A percentile compares a stretch with the other conserved stretches of the same genome.
Conservation (phyloP, 2,888 invertebrate genomes). For the Ligdia adustata region DNA sequence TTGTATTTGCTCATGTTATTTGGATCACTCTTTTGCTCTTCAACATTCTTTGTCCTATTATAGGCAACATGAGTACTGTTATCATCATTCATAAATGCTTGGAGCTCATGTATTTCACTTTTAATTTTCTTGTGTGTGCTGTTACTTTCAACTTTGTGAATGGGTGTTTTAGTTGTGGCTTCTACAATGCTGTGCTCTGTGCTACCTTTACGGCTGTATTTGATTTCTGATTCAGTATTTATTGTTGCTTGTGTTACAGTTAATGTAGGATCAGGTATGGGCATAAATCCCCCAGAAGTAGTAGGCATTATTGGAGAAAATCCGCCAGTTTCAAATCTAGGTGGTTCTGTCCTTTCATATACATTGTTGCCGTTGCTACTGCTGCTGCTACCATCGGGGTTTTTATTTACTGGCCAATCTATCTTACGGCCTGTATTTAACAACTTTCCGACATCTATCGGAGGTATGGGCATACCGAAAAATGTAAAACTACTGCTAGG, state of each 20-base stretch:
- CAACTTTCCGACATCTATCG: conserved; percentile 87
- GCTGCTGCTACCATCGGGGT: conserved; percentile 47
- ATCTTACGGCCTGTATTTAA: conserved; percentile 79
- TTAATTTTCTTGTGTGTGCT: conserved; percentile 69
- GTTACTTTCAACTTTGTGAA: conserved; percentile 54
- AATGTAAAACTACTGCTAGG: conserved; percentile 89
- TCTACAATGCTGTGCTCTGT: conserved; percentile 47
- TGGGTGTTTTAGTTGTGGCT: conserved; percentile 53
- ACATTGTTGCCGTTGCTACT: conserved; percentile 46
- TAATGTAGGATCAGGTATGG: conserved; percentile 77
- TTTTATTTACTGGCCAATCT: conserved; percentile 72
- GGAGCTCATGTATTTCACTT: conserved; percentile 74
- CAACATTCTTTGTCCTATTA: conserved; percentile 73
- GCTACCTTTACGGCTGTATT: conserved; percentile 50
- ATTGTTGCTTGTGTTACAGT: conserved; percentile 51
- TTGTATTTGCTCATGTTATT: conserved; percentile 70
- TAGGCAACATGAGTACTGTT: conserved; percentile 72
- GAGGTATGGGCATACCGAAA: conserved; percentile 92
- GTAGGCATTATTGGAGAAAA: conserved; percentile 90
- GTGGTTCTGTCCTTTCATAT: conserved; percentile 73
- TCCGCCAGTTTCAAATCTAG: conserved; percentile 89
- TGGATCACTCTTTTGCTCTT: conserved; percentile 69
- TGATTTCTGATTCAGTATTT: conserved; percentile 43
- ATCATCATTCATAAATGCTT: conserved; percentile 69
- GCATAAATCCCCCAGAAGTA: conserved; percentile 89